Percentiles rank a stretch among this genome's conserved stretches.
These are phyloP conservation scores for Trachelus iudaicus DNA, from an alignment of 2,888 invertebrate genomes.

Conservation along the genomic window DNA sequence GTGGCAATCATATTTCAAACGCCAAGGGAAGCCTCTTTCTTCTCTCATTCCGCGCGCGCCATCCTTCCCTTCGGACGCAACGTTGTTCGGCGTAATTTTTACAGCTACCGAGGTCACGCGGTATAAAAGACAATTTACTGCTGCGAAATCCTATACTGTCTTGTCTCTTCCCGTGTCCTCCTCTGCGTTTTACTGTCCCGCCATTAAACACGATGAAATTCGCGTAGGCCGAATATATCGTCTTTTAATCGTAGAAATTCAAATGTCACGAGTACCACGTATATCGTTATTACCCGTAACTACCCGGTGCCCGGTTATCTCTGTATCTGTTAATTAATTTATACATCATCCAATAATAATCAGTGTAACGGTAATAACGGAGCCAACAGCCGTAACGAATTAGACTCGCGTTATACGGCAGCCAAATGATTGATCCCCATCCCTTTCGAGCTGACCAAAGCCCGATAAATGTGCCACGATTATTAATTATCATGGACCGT, in stretches of 20 bases:
- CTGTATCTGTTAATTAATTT: background rate
- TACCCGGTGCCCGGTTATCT: background rate
- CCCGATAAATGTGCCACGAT: background rate
- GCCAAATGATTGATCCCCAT: conserved; percentile 1
- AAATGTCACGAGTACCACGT: background rate
- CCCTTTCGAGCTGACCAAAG: background rate
- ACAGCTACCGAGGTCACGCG: conserved; percentile 23
- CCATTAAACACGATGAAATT: background rate
- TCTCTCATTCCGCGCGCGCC: conserved; percentile 6
- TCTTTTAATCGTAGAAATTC: background rate
- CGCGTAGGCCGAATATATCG: background rate
- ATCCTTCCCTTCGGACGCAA: conserved; percentile 7
- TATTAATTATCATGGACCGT: conserved; percentile 4
- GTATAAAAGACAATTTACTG: conserved; percentile 28
- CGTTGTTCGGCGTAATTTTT: conserved; percentile 24
- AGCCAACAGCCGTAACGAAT: background rate
- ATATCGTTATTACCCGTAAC: background rate
- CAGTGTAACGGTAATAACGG: background rate
- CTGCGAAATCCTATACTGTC: conserved; percentile 16
- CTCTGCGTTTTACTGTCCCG: conserved; percentile 4
- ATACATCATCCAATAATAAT: background rate
- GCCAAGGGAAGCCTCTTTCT: conserved; percentile 15
- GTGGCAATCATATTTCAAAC: conserved; percentile 47
- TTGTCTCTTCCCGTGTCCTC: conserved; percentile 1
- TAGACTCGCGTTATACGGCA: background rate